These are phyloP conservation scores for Agrypnus murinus DNA, from an alignment of 2,888 invertebrate genomes.

Conservation along the genomic window DNA sequence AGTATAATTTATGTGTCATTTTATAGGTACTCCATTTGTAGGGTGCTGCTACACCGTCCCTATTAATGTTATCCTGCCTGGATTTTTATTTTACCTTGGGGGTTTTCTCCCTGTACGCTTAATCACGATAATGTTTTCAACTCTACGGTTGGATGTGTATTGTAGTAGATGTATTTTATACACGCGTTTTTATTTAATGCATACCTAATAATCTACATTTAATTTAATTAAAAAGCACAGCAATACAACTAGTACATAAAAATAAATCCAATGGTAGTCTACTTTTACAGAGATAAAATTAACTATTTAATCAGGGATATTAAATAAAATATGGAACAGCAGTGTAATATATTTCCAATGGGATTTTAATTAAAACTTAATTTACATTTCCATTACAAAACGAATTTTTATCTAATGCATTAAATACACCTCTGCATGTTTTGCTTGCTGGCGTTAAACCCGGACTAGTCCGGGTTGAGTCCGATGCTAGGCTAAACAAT, in stretches of 20 bases:
- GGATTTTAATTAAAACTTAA: constrained; percentile 16
- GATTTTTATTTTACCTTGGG: constrained; percentile 41
- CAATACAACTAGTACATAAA: no score
- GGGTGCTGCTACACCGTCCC: constrained; percentile 23
- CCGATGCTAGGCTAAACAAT: constrained; percentile 52
- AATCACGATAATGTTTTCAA: constrained; percentile 28
- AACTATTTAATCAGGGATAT: no score
- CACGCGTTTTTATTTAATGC: no score
- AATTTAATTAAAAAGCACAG: no score
- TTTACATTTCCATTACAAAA: constrained; percentile 34
- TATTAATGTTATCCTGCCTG: constrained; percentile 26
- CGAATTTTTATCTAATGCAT: constrained; percentile 31
- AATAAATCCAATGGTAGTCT: no score
- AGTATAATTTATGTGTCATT: constrained; percentile 19
- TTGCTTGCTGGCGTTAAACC: constrained; percentile 43
- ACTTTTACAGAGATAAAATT: no score
- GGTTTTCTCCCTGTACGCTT: constrained; percentile 20
- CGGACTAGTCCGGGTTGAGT: constrained; percentile 43
- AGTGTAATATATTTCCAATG: not conserved
- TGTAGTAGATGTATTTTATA: no score
- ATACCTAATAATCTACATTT: no score
- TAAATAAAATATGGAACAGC: no score
- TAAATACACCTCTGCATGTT: constrained; percentile 46
- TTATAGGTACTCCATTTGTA: constrained; percentile 28
- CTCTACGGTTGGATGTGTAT: not conserved